These are phyloP conservation scores for Rhynchophorus ferrugineus DNA, from an alignment of 1,140 invertebrate species.

Conservation along the genomic window DNA sequence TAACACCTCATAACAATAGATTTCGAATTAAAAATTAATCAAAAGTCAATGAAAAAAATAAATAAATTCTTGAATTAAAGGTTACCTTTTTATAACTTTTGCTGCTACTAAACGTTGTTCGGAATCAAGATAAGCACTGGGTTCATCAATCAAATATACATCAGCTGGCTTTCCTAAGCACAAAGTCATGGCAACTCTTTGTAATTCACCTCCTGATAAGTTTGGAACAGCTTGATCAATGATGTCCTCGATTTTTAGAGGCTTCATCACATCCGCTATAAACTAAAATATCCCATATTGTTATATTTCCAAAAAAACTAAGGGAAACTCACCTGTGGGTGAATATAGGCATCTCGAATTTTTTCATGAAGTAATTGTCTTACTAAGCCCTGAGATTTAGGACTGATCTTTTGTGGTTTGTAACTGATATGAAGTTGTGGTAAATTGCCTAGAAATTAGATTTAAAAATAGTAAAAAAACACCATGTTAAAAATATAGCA, in stretches of 20 bases:
- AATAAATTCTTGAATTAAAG: too few species aligned
- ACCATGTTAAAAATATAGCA: too few species aligned
- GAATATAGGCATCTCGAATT: conserved; percentile 93
- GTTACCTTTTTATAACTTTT: conserved; percentile 95
- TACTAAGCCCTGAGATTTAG: conserved; percentile 92
- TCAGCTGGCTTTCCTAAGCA: conserved; percentile 98
- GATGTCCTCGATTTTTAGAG: conserved; percentile 94
- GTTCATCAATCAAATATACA: conserved; percentile 98
- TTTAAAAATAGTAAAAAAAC: conserved; percentile 1
- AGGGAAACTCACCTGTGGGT: conserved; percentile 66
- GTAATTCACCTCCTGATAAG: conserved; percentile 98
- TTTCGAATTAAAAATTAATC: too few species aligned
- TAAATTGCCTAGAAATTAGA: conserved; percentile 53
- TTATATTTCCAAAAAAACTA: conserved; percentile 12
- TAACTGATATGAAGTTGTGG: conserved; percentile 97
- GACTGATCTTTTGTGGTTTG: conserved; percentile 99
- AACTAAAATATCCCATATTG: conserved; percentile 54
- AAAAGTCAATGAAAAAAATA: too few species aligned
- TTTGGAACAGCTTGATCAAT: conserved; percentile 99
- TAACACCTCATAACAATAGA: too few species aligned
- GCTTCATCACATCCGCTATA: conserved; percentile 98
- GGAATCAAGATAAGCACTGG: conserved; percentile 98
- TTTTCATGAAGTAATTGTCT: conserved; percentile 89
- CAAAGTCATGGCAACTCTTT: conserved; percentile 90
- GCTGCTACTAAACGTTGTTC: conserved; percentile 99